Percentiles rank a stretch among this genome's conserved stretches.
Evolutionary conservation across 2,888 invertebrate species (phyloP).

Genomic region (Coleophora deauratella): DNA sequence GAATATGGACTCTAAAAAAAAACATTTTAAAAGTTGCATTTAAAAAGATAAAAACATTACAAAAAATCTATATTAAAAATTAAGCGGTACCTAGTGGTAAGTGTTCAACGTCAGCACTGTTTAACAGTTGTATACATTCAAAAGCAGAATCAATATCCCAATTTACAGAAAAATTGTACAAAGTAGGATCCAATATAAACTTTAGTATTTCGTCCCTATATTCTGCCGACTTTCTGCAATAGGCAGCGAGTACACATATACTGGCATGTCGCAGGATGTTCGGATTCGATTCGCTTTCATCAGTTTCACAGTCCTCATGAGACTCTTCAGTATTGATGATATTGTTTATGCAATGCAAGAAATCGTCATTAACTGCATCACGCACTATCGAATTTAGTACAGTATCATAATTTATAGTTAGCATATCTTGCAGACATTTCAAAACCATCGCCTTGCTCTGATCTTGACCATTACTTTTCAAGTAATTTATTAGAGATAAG

Average conservation of each 20-base stretch:
- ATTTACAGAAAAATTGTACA: slow-evolving; percentile 40
- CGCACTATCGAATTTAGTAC: slow-evolving; percentile 32
- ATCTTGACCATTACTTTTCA: slow-evolving; percentile 29
- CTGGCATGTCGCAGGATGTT: slow-evolving; percentile 43
- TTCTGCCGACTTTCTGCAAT: slow-evolving; percentile 38
- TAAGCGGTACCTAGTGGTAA: slow-evolving; percentile 52
- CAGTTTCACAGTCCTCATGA: slow-evolving; percentile 38
- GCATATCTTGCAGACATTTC: slow-evolving; percentile 30
- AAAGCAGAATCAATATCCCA: slow-evolving; percentile 45
- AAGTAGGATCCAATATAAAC: slow-evolving; percentile 42
- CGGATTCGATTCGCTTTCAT: slow-evolving; percentile 39
- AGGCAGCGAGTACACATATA: slow-evolving; percentile 45
- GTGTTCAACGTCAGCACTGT: slow-evolving; percentile 29
- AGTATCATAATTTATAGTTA: slow-evolving; percentile 32
- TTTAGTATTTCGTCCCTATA: slow-evolving; percentile 48
- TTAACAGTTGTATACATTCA: slow-evolving; percentile 42
- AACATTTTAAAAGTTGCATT: slow-evolving; percentile 3
- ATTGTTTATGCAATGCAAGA: slow-evolving; percentile 44
- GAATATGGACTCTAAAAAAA: slow-evolving; percentile 45
- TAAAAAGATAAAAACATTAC: too few species aligned
- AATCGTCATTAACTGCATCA: slow-evolving; percentile 32
- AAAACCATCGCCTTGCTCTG: slow-evolving; percentile 25
- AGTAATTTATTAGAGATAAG: slow-evolving; percentile 22
- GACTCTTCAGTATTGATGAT: slow-evolving; percentile 35
- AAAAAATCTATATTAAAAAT: too few species aligned